These are phyloP conservation scores for Patella ulyssiponensis DNA, from an alignment of 2,888 invertebrate genomes.

Conservation along the genomic window DNA sequence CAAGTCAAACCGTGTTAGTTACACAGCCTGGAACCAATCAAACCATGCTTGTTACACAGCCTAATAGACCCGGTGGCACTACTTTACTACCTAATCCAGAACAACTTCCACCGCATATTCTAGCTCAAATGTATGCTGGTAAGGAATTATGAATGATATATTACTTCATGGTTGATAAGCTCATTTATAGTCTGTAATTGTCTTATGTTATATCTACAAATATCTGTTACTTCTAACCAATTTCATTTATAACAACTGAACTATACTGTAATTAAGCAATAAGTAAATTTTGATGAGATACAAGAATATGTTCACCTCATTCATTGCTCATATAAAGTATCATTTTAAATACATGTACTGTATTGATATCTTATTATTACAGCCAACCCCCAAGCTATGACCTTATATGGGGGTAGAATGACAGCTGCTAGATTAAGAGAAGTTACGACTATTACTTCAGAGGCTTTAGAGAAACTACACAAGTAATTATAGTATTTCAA, in stretches of 20 bases:
- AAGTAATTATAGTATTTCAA: conserved; percentile 48
- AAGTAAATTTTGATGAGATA: no score
- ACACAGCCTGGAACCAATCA: conserved; percentile 33
- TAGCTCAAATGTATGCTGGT: conserved; percentile 66
- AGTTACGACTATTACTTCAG: conserved; percentile 65
- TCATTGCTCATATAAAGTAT: no score
- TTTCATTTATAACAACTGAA: no score
- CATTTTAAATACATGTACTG: no score
- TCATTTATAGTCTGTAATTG: not conserved
- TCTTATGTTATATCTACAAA: no score
- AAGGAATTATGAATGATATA: conserved; percentile 18
- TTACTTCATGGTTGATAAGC: not conserved
- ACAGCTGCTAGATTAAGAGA: conserved; percentile 60
- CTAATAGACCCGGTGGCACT: conserved; percentile 32
- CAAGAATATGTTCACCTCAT: no score
- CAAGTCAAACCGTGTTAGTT: not conserved
- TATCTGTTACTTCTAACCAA: no score
- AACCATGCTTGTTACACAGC: conserved; percentile 38
- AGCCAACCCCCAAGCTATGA: conserved; percentile 61
- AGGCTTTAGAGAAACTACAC: conserved; percentile 67
- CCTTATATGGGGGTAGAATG: conserved; percentile 69
- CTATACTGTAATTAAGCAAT: no score
- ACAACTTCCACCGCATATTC: conserved; percentile 58
- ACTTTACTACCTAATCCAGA: conserved; percentile 51
- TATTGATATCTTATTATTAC: conserved; percentile 4